These are phyloP conservation scores for Drosophila hydei DNA, from an alignment of 1,140 invertebrate genomes.

Conservation along the genomic window DNA sequence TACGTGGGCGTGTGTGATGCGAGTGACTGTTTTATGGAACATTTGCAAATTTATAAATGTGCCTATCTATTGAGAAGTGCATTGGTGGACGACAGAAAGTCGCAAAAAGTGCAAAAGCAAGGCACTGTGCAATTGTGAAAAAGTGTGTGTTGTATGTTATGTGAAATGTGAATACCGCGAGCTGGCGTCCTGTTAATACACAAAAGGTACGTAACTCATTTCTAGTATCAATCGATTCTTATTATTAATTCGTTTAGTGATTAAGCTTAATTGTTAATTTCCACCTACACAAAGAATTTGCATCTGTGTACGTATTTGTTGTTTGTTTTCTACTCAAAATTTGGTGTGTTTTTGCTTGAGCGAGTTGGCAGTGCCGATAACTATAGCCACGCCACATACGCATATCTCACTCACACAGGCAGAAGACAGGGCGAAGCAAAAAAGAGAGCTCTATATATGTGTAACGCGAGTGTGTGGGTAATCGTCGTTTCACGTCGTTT, in stretches of 20 bases:
- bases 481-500: conserved; percentile 49
- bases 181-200: neutral
- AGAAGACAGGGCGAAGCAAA: conserved; percentile 34
- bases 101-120: conserved; percentile 14
- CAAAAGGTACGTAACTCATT: conserved; percentile 10
- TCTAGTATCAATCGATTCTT: neutral
- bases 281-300: neutral
- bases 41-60: conserved; percentile 22
- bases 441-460: conserved; percentile 49
- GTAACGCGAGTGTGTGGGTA: conserved; percentile 39
- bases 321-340: conserved; percentile 16
- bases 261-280: neutral
- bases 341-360: conserved; percentile 25
- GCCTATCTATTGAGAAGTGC: neutral
- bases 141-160: conserved; percentile 8
- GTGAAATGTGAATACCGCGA: conserved; percentile 7
- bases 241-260: neutral
- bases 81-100: conserved; percentile 2
- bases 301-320: conserved; percentile 11
- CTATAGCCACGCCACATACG: conserved; percentile 50
- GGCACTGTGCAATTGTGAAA: conserved; percentile 12
- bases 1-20: conserved; percentile 36
- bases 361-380: conserved; percentile 59
- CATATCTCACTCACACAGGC: conserved; percentile 75
- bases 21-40: conserved; percentile 3